Percentiles rank a stretch among this genome's conserved stretches.
Conservation (phyloP, 2,888 invertebrate genomes). For the Strigamia transsilvanica region DNA sequence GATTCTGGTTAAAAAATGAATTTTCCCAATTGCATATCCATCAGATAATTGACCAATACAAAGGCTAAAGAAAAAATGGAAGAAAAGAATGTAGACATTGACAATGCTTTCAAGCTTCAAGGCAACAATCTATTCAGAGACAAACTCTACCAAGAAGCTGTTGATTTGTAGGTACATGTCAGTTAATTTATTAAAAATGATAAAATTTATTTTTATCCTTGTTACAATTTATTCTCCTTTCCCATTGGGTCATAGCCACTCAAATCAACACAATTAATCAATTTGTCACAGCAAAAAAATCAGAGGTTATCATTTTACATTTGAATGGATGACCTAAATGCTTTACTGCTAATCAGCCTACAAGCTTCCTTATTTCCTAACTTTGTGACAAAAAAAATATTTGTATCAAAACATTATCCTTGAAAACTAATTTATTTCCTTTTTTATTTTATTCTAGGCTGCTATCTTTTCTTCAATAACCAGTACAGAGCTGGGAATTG, state of each 20-base stretch:
- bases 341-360: neutral
- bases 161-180: neutral
- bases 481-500: neutral
- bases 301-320: neutral
- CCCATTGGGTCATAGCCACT: neutral
- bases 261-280: neutral
- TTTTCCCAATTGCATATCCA: neutral
- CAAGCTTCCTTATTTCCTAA: neutral
- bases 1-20: constrained; percentile 1
- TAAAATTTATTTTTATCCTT: neutral
- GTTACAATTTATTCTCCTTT: neutral
- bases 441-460: neutral
- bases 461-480: neutral
- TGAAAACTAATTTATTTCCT: no score
- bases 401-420: neutral
- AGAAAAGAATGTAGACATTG: neutral
- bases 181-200: neutral
- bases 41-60: neutral
- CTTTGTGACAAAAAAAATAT: neutral
- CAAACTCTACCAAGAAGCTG: neutral
- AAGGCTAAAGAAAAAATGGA: neutral
- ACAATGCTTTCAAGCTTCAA: neutral
- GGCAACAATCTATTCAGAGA: neutral
- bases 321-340: neutral
- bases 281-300: neutral